Base-by-base conservation (phyloP, 2,113 vertebrate genomes). In the Ranitomeya variabilis region DNA sequence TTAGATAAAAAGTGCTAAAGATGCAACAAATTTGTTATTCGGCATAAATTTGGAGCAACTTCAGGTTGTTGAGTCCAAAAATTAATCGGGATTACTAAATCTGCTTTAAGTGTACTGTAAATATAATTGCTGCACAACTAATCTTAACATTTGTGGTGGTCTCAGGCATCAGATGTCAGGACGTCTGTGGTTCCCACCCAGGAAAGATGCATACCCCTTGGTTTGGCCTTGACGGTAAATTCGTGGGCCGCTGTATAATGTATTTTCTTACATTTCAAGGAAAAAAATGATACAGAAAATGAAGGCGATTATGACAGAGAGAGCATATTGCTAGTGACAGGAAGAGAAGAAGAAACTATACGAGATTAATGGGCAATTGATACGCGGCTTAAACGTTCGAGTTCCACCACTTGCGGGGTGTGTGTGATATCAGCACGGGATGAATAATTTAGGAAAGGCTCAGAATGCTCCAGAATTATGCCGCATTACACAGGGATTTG, bases 381-480 rank as follows among this genome's bases (percentile, higher is more conserved):
- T 59, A 18, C 78, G 31, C 23, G n/a, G 54, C 57, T 59, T 18
- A 81, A 62, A 81, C 62, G 23, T 59, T 60, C 23, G 23, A 10
- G 52, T 62, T 31, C 59, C 55, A 18, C 37, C 79, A 37, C 26
- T 13, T 15, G 26, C 66, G 21, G n/a, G 82, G n/a, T 14, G 21
- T 69, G 21, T 69, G 45, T 54, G 51, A 71, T 71, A 84, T 84
- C 64, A 15, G 64, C 52, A 37, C 21, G 15, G 21, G 13, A 83
- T 84, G 67, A 84, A 84, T 84, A 69, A 84, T 84, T 84, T 51
- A 69, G 23, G 37, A 84, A 13, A 45, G 66, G 66, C 60, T 83
- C 12, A 54, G 45, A 1, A 21, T 66, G 62, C 62, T 83, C 81
- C 62, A 67, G 64, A 71, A 26, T 23, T 54, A 69, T 84, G 45